These are phyloP conservation scores for Cryptoprocta ferox DNA, from an alignment of 2,797 vertebrate species.

Conservation along the genomic window DNA sequence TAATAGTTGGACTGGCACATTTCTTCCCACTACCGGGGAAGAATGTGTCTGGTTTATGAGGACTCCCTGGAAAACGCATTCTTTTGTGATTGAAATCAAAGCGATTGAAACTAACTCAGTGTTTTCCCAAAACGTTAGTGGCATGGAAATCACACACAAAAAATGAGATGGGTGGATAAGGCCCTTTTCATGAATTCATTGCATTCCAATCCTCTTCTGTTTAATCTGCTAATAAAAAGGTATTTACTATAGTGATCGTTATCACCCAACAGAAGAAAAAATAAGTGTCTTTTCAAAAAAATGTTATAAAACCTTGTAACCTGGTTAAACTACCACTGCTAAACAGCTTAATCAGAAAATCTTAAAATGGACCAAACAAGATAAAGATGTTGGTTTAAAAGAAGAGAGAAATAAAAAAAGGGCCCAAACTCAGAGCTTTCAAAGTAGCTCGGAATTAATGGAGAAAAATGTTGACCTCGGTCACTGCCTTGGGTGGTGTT, in stretches of 20 bases:
- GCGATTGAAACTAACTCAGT: slow-evolving; percentile 1
- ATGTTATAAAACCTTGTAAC: slow-evolving; percentile 60
- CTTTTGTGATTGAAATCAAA: slow-evolving; percentile 61
- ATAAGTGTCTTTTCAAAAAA: not conserved
- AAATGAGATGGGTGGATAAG: slow-evolving; percentile 33
- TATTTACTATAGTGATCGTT: slow-evolving; percentile 70
- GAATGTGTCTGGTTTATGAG: not conserved
- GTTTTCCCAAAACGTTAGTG: slow-evolving; percentile 52
- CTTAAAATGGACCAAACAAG: slow-evolving; percentile 61
- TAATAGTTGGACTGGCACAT: not conserved
- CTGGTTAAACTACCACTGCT: slow-evolving; percentile 61
- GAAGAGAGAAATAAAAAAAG: not conserved
- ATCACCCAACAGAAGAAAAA: slow-evolving; percentile 42
- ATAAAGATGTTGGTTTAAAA: slow-evolving; percentile 61
- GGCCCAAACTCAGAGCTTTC: not conserved
- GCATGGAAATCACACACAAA: slow-evolving; percentile 37
- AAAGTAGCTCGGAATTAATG: not conserved
- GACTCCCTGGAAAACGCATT: not conserved
- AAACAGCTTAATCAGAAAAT: slow-evolving; percentile 68
- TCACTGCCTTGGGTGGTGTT: not conserved
- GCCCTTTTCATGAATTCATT: slow-evolving; percentile 45
- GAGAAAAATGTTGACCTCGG: slow-evolving; percentile 5
- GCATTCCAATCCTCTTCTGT: slow-evolving; percentile 49
- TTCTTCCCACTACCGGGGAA: not conserved
- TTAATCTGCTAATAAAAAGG: slow-evolving; percentile 60